A percentile compares a stretch with the other conserved stretches of the same genome.
phyloP scores from a whole-genome alignment of 2,113 vertebrate genomes.

The Hippocampus mohnikei region DNA sequence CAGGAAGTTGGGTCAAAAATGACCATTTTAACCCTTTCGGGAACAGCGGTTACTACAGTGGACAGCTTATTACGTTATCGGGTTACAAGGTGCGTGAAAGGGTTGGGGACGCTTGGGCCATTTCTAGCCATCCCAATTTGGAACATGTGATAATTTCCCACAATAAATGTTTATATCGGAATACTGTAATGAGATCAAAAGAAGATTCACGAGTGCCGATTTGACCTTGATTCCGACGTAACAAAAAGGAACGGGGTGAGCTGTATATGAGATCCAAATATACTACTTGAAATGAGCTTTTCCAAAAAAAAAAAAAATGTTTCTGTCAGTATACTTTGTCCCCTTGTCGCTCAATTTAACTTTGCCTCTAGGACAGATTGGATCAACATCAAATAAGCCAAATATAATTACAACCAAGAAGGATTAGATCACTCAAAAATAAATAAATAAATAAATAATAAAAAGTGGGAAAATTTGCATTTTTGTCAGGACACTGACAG shows the following conservation, averaged over 20 bases:
- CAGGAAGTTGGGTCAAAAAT: too few species aligned
- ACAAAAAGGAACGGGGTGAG: neutral
- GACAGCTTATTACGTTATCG: too few species aligned
- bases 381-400: conserved; percentile 11
- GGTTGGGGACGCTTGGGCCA: too few species aligned
- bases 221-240: neutral
- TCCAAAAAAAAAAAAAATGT: too few species aligned
- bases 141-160: too few species aligned
- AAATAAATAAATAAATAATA: neutral
- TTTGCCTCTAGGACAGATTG: conserved; percentile 8
- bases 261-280: neutral
- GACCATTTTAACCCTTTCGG: too few species aligned
- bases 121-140: neutral
- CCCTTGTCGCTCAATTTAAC: conserved; percentile 4
- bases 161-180: too few species aligned
- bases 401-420: conserved; percentile 12
- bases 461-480: neutral
- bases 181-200: neutral
- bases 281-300: too few species aligned
- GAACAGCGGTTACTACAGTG: too few species aligned
- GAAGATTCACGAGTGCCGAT: neutral
- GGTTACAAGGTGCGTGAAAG: too few species aligned
- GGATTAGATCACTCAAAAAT: conserved; percentile 5
- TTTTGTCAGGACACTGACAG: neutral
- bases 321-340: neutral